A percentile compares a stretch with the other conserved stretches of the same genome.
Evolutionary conservation across 2,797 vertebrate species (phyloP).

Genomic region (Myotis daubentonii): DNA sequence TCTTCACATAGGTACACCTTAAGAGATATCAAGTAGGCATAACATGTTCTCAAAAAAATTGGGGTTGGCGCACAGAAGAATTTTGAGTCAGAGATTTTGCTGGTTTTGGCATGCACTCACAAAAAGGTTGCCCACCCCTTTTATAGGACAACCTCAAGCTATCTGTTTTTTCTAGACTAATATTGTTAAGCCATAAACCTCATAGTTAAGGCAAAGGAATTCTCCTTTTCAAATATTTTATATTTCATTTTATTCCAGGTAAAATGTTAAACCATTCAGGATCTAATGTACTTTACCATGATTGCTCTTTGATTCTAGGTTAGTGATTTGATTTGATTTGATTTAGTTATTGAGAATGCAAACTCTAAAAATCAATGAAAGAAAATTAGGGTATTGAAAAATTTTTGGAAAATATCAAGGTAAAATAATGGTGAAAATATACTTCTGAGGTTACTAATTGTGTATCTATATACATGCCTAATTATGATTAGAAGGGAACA

Average conservation of each 20-base stretch:
- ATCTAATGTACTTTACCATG: constrained; percentile 17
- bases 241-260: constrained; percentile 5
- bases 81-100: too few species aligned
- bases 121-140: too few species aligned
- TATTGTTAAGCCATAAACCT: constrained; percentile 13
- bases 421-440: neutral
- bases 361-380: constrained; percentile 41
- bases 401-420: neutral
- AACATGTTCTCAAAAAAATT: too few species aligned
- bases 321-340: neutral
- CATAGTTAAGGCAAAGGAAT: constrained; percentile 44
- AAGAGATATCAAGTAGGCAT: too few species aligned
- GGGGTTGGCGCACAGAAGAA: too few species aligned
- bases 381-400: neutral
- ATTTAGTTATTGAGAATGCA: constrained; percentile 14
- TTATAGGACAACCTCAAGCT: neutral
- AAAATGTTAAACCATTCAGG: constrained; percentile 7
- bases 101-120: too few species aligned
- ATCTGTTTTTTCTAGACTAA: neutral
- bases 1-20: too few species aligned
- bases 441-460: constrained; percentile 5
- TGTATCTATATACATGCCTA: constrained; percentile 30
- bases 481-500: neutral
- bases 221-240: constrained; percentile 39
- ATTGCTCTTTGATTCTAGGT: constrained; percentile 17